Evolutionary conservation across 1,140 invertebrate species (phyloP).

Genomic region (Polyergus mexicanus): DNA sequence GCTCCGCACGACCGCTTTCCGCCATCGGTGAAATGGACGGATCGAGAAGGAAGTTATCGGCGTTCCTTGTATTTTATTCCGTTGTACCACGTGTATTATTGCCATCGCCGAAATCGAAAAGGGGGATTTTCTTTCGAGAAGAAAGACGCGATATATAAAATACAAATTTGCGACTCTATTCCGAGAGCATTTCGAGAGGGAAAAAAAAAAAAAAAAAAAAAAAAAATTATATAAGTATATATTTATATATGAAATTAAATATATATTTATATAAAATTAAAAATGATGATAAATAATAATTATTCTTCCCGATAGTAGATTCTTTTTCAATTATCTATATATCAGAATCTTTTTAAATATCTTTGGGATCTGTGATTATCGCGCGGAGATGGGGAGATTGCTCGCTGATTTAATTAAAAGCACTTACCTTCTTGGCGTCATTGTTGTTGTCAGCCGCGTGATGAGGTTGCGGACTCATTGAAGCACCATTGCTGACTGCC

Average conservation of each 20-base stretch:
- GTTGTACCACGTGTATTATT: constrained; percentile 9
- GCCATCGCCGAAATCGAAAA: constrained; percentile 25
- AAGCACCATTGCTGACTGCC: constrained; percentile 97
- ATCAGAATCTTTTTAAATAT: background rate
- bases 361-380: background rate
- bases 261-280: too few relatives aligned
- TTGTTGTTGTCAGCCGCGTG: constrained; percentile 97
- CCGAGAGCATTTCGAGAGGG: background rate
- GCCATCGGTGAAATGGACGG: constrained; percentile 48
- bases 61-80: constrained; percentile 56
- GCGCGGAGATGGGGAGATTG: too few relatives aligned
- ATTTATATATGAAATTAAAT: too few relatives aligned
- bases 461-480: constrained; percentile 91
- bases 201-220: too few relatives aligned
- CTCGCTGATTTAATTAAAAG: constrained; percentile 18
- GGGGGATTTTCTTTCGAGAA: background rate
- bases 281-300: background rate
- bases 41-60: constrained; percentile 54
- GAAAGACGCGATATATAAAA: background rate
- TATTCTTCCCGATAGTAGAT: background rate
- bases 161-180: background rate
- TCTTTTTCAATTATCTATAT: background rate
- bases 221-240: too few relatives aligned
- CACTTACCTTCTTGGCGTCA: constrained; percentile 96
- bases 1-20: constrained; percentile 33